Evolutionary conservation across 2,113 vertebrate species (phyloP).

Genomic region (Dryoscopus gambensis): DNA sequence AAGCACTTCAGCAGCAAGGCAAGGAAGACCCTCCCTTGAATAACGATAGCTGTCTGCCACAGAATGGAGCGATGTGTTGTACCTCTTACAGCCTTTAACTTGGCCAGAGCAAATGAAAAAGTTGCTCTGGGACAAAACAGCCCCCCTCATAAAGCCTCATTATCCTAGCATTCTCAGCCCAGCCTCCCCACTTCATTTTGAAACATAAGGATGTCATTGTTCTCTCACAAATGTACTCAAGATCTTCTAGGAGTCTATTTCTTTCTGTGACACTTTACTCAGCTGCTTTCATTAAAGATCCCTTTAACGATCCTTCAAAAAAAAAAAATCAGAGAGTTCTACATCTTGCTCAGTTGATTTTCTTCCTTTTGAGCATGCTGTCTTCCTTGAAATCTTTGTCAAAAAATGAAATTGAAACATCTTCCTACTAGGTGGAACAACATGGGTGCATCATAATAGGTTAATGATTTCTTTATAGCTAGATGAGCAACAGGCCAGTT

Average conservation of each 20-base stretch:
- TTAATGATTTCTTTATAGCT: slow-evolving; percentile 42
- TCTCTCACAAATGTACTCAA: neutral
- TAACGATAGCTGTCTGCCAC: neutral
- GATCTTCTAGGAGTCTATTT: neutral
- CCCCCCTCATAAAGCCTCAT: neutral
- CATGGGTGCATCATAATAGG: neutral
- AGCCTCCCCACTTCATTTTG: neutral
- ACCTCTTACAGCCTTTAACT: neutral
- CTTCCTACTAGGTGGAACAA: slow-evolving; percentile 17
- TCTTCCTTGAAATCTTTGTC: neutral
- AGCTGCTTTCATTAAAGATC: neutral
- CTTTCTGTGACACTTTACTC: neutral
- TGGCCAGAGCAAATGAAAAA: neutral
- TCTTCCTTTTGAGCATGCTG: neutral
- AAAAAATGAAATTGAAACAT: slow-evolving; percentile 8
- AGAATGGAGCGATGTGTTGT: neutral
- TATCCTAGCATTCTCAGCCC: neutral
- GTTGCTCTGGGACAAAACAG: neutral
- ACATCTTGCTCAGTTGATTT: neutral
- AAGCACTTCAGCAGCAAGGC: neutral
- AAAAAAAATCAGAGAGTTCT: neutral
- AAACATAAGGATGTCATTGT: neutral
- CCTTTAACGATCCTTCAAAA: neutral
- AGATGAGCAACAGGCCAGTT: slow-evolving; percentile 20
- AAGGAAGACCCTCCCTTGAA: neutral